phyloP scores from a whole-genome alignment of 2,888 invertebrate genomes.

The Campoplex capitator region DNA sequence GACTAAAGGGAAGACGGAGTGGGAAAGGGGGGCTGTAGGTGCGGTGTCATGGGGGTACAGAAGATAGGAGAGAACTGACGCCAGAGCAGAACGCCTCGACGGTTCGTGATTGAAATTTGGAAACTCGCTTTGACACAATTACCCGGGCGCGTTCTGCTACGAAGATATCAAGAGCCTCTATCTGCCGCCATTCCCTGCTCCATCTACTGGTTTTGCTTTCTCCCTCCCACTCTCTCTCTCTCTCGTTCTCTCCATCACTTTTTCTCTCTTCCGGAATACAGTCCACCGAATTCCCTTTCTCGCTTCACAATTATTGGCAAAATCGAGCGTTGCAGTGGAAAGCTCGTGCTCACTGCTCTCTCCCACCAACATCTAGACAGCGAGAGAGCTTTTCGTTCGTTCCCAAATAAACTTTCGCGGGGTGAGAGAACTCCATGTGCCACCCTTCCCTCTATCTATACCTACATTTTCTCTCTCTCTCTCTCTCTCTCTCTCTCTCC shows the following conservation, averaged over 20 bases:
- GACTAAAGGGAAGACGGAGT: slow-evolving; percentile 67
- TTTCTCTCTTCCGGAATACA: slow-evolving; percentile 58
- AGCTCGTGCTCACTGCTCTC: slow-evolving; percentile 65
- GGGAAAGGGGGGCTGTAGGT: slow-evolving; percentile 68
- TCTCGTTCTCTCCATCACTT: no score
- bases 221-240: slow-evolving; percentile 37
- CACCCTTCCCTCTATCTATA: not conserved
- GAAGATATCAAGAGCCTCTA: slow-evolving; percentile 74
- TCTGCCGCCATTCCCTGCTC: slow-evolving; percentile 58
- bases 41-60: slow-evolving; percentile 57
- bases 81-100: slow-evolving; percentile 70
- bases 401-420: slow-evolving; percentile 60
- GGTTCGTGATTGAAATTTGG: slow-evolving; percentile 83
- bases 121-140: slow-evolving; percentile 84
- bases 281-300: slow-evolving; percentile 72
- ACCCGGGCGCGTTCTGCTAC: slow-evolving; percentile 77
- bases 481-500: not conserved
- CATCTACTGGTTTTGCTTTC: slow-evolving; percentile 61
- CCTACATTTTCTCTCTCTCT: not conserved
- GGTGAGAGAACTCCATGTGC: slow-evolving; percentile 18
- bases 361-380: slow-evolving; percentile 27
- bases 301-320: slow-evolving; percentile 74
- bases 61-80: slow-evolving; percentile 70
- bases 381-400: slow-evolving; percentile 56
- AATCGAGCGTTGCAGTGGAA: slow-evolving; percentile 72